Evolutionary conservation across 2,113 vertebrate genomes (phyloP), one percentile per base, ranked within the genome.

Genomic region (Chaetodon auriga): DNA sequence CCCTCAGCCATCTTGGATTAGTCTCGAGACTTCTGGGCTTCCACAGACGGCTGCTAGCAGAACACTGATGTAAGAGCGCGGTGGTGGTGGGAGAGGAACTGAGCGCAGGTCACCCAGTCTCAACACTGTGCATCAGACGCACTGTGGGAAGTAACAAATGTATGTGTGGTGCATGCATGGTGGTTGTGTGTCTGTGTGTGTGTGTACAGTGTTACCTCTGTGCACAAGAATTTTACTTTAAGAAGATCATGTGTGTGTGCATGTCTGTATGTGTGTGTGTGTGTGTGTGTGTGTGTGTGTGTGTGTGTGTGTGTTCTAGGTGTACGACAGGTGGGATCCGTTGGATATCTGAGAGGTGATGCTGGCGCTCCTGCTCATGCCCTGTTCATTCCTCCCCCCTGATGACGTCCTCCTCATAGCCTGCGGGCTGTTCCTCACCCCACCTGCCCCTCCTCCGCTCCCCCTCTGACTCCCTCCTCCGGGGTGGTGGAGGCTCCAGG

Each of bases 261-360:
- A 16, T 60, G 65, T 68, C 41, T 72, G 79, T 87, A 51, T 79
- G 68, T 66, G 87, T 60, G 51, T 25, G n/a, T 58, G 68, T 80
- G 63, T 66, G n/a, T n/a, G n/a, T 58, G 68, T 61, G 45, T 72
- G 78, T 85, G 51, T 79, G 61, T 63, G 85, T 54, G 53, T 71
- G 35, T 58, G 66, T 48, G 43, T 57, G 35, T 35, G 21, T 49
- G 61, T 43, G 51, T 94, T 92, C 95, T 98, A 99, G 90, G 97
- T 98, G 90, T 97, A 99, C 87, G 98, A 99, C 96, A 99, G 96
- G 93, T 99, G 97, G 92, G 98, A 99, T 93, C 98, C 97, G 90
- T 98, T 99, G 95, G 98, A 99, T 95, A 99, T 99, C 93, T 99
- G 98, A 94, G 98, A 98, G 95, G 98, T 97, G 96, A 99, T 97